Evolutionary conservation across 2,888 invertebrate genomes (phyloP).

Genomic region (Celastrina argiolus): DNA sequence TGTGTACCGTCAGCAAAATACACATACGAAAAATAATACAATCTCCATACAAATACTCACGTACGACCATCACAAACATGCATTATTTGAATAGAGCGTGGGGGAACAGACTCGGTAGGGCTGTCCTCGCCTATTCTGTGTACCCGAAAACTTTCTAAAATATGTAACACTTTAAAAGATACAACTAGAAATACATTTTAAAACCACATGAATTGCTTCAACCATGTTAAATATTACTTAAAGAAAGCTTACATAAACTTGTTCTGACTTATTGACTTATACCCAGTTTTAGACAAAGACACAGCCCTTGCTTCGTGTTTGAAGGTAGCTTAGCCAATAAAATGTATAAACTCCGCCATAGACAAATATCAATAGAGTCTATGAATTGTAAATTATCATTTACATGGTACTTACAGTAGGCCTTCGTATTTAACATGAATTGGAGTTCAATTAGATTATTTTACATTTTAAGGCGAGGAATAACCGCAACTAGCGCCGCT

Average conservation of each 20-base stretch:
- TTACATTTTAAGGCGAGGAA: not conserved
- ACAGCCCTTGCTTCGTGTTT: not conserved
- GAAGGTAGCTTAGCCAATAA: conserved; percentile 9
- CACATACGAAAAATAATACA: conserved; percentile 19
- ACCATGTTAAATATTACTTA: too few species aligned
- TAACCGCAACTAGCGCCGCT: too few species aligned
- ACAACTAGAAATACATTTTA: not conserved
- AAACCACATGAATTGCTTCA: not conserved
- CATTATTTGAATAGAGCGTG: conserved; percentile 57
- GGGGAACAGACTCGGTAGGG: conserved; percentile 49
- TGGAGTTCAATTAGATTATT: not conserved
- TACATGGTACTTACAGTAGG: not conserved
- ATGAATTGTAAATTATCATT: not conserved
- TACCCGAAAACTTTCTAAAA: not conserved
- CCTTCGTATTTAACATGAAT: not conserved
- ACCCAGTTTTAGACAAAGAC: not conserved
- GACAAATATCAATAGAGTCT: conserved; percentile 4
- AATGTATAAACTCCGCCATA: conserved; percentile 7
- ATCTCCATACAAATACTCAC: conserved; percentile 22
- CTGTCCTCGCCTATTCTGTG: not conserved
- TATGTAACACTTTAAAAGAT: not conserved
- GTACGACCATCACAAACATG: conserved; percentile 35
- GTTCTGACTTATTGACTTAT: not conserved
- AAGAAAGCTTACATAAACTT: not conserved
- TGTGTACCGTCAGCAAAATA: conserved; percentile 16